Percentiles rank a stretch among this genome's conserved stretches.
Evolutionary conservation across 2,888 invertebrate genomes (phyloP).

Genomic region (Amiota minor): DNA sequence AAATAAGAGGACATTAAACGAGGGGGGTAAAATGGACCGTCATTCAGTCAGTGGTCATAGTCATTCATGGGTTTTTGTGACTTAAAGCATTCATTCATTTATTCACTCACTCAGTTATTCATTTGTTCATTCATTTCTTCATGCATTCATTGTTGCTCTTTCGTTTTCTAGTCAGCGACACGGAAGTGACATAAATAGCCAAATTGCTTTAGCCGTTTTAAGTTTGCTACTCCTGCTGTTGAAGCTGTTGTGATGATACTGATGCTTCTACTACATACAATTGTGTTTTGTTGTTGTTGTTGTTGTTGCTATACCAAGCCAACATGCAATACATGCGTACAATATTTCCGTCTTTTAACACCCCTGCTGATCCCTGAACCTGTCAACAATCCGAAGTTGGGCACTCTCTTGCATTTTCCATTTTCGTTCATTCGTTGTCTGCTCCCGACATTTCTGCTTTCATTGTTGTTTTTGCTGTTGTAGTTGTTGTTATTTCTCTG

Average conservation of each 20-base stretch:
- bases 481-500: neutral
- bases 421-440: conserved; percentile 44
- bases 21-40: neutral
- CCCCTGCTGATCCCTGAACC: neutral
- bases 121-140: neutral
- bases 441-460: conserved; percentile 57
- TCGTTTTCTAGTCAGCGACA: conserved; percentile 6
- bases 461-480: conserved; percentile 48
- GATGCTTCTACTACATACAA: too few relatives aligned
- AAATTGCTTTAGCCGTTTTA: conserved; percentile 27
- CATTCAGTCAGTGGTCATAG: neutral
- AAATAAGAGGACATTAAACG: neutral
- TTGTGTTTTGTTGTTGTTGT: neutral
- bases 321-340: conserved; percentile 20
- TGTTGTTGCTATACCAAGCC: conserved; percentile 5
- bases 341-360: conserved; percentile 16
- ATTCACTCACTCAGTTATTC: neutral
- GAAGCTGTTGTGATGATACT: neutral
- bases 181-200: conserved; percentile 29
- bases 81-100: neutral
- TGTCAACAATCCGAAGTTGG: neutral
- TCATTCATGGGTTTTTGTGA: neutral
- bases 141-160: neutral
- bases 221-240: neutral
- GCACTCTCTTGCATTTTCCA: neutral